Evolutionary conservation across 2,113 vertebrate genomes (phyloP), one percentile per base, ranked within the genome.

Genomic region (Neogobius melanostomus): DNA sequence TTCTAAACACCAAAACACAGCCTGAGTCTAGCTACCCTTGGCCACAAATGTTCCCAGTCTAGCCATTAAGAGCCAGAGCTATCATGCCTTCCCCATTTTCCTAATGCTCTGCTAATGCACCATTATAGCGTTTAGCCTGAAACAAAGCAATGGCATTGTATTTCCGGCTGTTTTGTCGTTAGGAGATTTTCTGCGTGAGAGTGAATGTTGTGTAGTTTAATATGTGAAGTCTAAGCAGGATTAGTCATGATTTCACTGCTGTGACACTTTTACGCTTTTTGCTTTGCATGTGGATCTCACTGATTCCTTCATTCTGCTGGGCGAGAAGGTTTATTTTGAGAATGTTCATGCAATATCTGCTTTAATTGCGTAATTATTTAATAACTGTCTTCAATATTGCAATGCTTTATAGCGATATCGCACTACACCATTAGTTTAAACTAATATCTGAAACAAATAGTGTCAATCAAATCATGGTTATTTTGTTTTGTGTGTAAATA

Each of bases 51-150:
- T 14, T 59, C 53, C 8, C 49, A 51, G 76, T 28, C 17, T 2
- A 45, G 71, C 74, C 84, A 83, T 82, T 81, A 86, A 59, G 79
- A 79, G 77, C 50, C 76, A 36, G 62, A 4, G 42, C 57, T 68
- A 81, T 85, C 65, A 70, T 70, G 76, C 70, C 71, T 64, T 77
- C 69, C 74, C 52, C 53, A 66, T 82, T 64, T 81, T 80, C 76
- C 47, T 85, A 90, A 88, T 85, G 82, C 21, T 77, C 75, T 69
- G 50, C 88, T 88, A 90, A 90, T 88, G 83, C 72, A 75, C 73
- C 15, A 82, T 86, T 86, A 89, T 81, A 85, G 81, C 85, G 74
- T 86, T 87, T 83, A 79, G 82, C 6, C 69, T 80, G 46, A 21
- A 50, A 70, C 62, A 5, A 61, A 66, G 86, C 79, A 84, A 81